phyloP scores from a whole-genome alignment of 2,888 invertebrate species.

The Morpho achilles region DNA sequence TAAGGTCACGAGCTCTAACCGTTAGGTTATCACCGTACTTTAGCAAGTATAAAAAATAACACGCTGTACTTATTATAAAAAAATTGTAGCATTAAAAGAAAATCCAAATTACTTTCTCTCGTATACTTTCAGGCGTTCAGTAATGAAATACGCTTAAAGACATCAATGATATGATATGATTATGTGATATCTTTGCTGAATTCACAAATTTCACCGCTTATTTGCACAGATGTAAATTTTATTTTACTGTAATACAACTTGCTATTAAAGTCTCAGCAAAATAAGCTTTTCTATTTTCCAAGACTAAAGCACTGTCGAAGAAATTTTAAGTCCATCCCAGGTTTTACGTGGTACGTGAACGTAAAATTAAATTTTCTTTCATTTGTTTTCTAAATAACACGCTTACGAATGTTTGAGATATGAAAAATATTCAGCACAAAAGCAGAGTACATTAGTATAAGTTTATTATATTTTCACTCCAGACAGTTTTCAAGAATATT shows the following conservation, averaged over 20 bases:
- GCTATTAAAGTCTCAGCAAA: conserved; percentile 7
- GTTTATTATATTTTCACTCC: not conserved
- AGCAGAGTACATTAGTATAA: conserved; percentile 9
- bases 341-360: conserved; percentile 17
- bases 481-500: no score
- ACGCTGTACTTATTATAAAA: no score
- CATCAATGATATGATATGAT: no score
- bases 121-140: no score
- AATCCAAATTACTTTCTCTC: no score
- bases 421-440: conserved; percentile 3
- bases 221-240: conserved; percentile 8
- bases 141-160: no score
- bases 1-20: no score
- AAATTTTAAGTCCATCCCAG: conserved; percentile 15
- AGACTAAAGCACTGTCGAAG: conserved; percentile 7
- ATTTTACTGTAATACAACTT: conserved; percentile 13
- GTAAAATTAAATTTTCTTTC: conserved; percentile 24
- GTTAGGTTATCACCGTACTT: no score
- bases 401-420: conserved; percentile 8
- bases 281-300: conserved; percentile 11
- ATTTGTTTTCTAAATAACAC: conserved; percentile 23
- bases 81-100: no score
- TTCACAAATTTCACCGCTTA: not conserved
- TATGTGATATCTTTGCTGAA: no score
- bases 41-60: no score